These are phyloP conservation scores for Riparia riparia DNA, from an alignment of 2,113 vertebrate genomes.

Conservation along the genomic window DNA sequence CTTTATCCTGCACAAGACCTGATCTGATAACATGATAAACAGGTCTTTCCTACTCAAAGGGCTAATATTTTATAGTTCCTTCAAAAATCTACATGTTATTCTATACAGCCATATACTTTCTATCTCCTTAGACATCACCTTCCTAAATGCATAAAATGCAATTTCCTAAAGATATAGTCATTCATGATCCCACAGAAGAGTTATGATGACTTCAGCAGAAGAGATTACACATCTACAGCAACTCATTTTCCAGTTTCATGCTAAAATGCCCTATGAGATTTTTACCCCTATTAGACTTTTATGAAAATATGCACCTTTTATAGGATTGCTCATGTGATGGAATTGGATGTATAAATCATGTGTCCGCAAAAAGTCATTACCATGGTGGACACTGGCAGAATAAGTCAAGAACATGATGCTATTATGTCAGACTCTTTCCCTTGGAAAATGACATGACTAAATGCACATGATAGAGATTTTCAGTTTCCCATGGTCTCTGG, in stretches of 20 bases:
- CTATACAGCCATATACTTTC: constrained; percentile 32
- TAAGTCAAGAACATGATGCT: constrained; percentile 53
- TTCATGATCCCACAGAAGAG: constrained; percentile 51
- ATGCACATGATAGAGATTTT: constrained; percentile 21
- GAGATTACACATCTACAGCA: constrained; percentile 52
- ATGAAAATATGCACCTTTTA: constrained; percentile 72
- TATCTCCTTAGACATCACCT: constrained; percentile 40
- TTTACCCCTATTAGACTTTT: constrained; percentile 66
- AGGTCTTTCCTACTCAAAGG: constrained; percentile 45
- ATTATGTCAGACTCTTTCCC: constrained; percentile 40
- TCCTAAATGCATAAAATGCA: constrained; percentile 50
- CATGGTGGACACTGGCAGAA: constrained; percentile 57
- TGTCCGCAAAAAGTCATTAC: constrained; percentile 63
- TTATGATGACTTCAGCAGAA: constrained; percentile 71
- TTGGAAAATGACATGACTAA: constrained; percentile 44
- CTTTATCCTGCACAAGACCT: not conserved
- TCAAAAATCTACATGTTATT: constrained; percentile 64
- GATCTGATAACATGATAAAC: constrained; percentile 27
- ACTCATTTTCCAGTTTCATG: constrained; percentile 58
- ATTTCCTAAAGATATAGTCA: constrained; percentile 50
- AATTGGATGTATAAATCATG: constrained; percentile 67
- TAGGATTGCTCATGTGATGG: constrained; percentile 55
- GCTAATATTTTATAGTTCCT: constrained; percentile 52
- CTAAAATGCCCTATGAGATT: constrained; percentile 67
- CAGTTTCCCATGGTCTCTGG: not conserved